These are phyloP conservation scores for Netelia melanura DNA, from an alignment of 2,888 invertebrate species.

Conservation along the genomic window DNA sequence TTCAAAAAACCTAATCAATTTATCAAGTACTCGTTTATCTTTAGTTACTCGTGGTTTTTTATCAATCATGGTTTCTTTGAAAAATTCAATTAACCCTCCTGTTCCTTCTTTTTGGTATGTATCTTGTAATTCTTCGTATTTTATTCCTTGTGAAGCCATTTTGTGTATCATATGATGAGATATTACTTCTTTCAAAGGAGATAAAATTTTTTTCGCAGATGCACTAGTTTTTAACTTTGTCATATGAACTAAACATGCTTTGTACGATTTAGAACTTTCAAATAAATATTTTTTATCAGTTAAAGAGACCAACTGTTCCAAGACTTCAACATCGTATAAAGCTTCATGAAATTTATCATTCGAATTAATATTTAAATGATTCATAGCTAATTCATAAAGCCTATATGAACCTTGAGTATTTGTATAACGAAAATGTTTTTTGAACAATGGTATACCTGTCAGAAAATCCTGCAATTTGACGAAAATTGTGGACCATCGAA, in stretches of 20 bases:
- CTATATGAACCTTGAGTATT: too few species aligned
- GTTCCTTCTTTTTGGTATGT: conserved; percentile 21
- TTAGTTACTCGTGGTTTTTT: conserved; percentile 19
- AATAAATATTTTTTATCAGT: conserved; percentile 24
- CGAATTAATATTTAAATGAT: conserved; percentile 9
- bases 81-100: conserved; percentile 8
- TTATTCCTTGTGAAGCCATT: conserved; percentile 21
- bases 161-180: conserved; percentile 27
- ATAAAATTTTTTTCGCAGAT: neutral
- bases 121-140: conserved; percentile 5
- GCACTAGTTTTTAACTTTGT: conserved; percentile 11
- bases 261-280: conserved; percentile 34
- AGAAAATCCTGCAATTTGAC: conserved; percentile 54
- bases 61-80: conserved; percentile 8
- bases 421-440: too few species aligned
- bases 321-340: conserved; percentile 47
- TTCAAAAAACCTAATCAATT: conserved; percentile 14
- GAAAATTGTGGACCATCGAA: conserved; percentile 30
- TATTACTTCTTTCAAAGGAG: conserved; percentile 30
- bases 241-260: conserved; percentile 21
- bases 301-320: conserved; percentile 28
- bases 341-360: conserved; percentile 48
- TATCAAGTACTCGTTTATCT: conserved; percentile 31
- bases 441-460: too few species aligned
- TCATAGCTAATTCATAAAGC: too few species aligned